Conservation (phyloP, 2,797 vertebrate genomes). For the Gallinago nigripennis region DNA sequence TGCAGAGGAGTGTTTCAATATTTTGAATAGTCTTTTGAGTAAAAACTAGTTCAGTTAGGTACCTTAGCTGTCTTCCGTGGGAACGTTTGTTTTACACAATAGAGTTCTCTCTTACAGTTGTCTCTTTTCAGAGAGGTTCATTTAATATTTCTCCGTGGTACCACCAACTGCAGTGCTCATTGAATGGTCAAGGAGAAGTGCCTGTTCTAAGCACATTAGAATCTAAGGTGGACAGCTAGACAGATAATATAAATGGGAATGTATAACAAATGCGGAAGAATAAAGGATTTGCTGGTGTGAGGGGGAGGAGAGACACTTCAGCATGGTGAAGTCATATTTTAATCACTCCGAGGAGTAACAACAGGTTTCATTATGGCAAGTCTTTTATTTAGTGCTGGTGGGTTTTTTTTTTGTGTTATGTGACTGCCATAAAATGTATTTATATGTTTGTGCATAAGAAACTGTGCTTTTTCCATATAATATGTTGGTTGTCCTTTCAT, state of each 20-base stretch:
- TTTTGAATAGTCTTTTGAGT: constrained; percentile 34
- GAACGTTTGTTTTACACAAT: constrained; percentile 41
- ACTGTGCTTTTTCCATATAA: constrained; percentile 28
- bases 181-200: constrained; percentile 54
- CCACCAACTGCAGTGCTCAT: constrained; percentile 46
- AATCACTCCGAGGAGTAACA: constrained; percentile 59
- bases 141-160: constrained; percentile 48
- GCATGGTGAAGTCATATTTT: constrained; percentile 44
- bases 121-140: constrained; percentile 53
- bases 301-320: constrained; percentile 37
- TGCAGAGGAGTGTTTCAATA: neutral
- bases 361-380: constrained; percentile 53
- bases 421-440: constrained; percentile 63
- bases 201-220: constrained; percentile 44
- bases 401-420: neutral
- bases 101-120: constrained; percentile 36
- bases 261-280: constrained; percentile 38
- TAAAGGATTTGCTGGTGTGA: constrained; percentile 24
- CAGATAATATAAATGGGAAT: constrained; percentile 41
- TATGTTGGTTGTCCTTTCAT: constrained; percentile 24
- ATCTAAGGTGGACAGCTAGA: constrained; percentile 28
- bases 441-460: constrained; percentile 65
- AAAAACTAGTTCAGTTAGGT: constrained; percentile 36
- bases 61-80: constrained; percentile 3
- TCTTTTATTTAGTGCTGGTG: constrained; percentile 47